Evolutionary conservation across 2,113 vertebrate species (phyloP).

Genomic region (Xiphophorus maculatus): DNA sequence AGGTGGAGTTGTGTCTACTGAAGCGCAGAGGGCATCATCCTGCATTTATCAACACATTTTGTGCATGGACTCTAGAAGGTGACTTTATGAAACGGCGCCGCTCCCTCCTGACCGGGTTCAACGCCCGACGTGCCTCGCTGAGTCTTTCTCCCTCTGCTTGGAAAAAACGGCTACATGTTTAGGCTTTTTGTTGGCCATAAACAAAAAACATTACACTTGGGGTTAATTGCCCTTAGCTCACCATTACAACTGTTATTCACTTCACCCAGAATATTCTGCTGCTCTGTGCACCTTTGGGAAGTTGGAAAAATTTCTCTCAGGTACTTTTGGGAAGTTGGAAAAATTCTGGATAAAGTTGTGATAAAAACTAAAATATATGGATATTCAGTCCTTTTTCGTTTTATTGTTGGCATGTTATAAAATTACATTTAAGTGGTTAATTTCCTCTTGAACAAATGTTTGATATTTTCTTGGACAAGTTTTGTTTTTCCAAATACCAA

Average conservation of each 20-base stretch:
- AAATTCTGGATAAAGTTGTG: background rate
- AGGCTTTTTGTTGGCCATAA: slow-evolving; percentile 2
- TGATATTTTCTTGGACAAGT: too few relatives aligned
- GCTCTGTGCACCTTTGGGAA: too few relatives aligned
- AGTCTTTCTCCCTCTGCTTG: slow-evolving; percentile 15
- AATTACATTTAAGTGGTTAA: too few relatives aligned
- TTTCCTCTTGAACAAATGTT: too few relatives aligned
- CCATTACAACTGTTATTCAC: background rate
- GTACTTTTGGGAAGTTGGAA: background rate
- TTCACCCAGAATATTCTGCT: slow-evolving; percentile 1
- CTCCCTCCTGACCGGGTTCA: slow-evolving; percentile 20
- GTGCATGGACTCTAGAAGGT: slow-evolving; percentile 4
- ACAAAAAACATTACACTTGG: slow-evolving; percentile 14
- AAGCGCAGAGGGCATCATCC: background rate
- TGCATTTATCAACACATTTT: background rate
- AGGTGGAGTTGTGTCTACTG: background rate
- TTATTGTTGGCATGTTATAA: too few relatives aligned
- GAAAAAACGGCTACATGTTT: background rate
- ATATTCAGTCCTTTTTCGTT: background rate
- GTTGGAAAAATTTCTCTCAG: too few relatives aligned
- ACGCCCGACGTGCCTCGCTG: slow-evolving; percentile 43
- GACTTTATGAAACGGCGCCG: slow-evolving; percentile 23
- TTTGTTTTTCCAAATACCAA: too few relatives aligned
- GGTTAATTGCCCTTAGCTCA: slow-evolving; percentile 23
- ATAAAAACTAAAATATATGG: too few relatives aligned